These are phyloP conservation scores for Agrypnus murinus DNA, from an alignment of 2,888 invertebrate species.

Conservation along the genomic window DNA sequence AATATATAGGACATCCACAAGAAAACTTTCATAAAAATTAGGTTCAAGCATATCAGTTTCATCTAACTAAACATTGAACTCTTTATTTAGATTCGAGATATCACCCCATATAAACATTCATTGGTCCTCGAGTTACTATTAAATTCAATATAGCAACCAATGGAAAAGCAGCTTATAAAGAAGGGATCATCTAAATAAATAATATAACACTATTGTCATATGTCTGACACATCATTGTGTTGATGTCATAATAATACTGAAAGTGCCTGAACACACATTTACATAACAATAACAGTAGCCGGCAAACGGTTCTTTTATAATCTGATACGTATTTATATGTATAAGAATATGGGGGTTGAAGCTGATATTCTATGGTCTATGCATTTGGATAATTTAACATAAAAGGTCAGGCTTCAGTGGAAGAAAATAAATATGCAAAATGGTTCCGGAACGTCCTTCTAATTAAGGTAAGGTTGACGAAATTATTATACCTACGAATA, in stretches of 20 bases:
- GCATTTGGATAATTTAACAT: conserved; percentile 21
- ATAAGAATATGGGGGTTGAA: conserved; percentile 3
- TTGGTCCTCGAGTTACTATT: conserved; percentile 46
- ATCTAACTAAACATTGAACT: conserved; percentile 7
- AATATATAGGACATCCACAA: no score
- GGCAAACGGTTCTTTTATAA: conserved; percentile 38
- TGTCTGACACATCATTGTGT: conserved; percentile 51
- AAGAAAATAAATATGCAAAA: no score
- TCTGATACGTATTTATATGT: conserved; percentile 32
- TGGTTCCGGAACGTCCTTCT: no score
- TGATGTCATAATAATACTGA: conserved; percentile 53
- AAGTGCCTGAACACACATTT: conserved; percentile 44
- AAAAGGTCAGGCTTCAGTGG: conserved; percentile 25
- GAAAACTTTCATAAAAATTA: no score
- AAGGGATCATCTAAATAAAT: conserved; percentile 53
- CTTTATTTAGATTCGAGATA: conserved; percentile 25
- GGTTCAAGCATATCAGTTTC: no score
- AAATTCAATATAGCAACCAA: conserved; percentile 42
- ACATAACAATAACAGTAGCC: conserved; percentile 47
- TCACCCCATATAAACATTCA: conserved; percentile 34
- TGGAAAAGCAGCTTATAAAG: conserved; percentile 38
- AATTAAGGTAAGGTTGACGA: no score
- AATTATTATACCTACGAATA: no score
- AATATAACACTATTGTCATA: conserved; percentile 48
- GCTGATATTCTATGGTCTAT: conserved; percentile 17